Percentiles rank a stretch among this genome's conserved stretches.
Conservation (phyloP, 1,140 invertebrate genomes). For the Cydia pomonella region DNA sequence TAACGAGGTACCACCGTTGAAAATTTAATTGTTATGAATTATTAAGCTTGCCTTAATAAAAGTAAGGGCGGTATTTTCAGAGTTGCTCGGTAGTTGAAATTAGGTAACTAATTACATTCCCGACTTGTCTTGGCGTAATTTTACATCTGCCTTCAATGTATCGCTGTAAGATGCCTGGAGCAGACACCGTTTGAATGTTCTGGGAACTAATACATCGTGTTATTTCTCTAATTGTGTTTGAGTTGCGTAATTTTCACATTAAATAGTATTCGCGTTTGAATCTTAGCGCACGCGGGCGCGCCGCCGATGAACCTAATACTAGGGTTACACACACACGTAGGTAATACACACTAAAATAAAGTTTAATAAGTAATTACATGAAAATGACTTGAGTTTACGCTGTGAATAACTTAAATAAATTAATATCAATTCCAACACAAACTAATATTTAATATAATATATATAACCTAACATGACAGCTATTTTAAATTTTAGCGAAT, state of each 20-base stretch:
- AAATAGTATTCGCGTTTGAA: slow-evolving; percentile 6
- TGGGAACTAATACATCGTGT: slow-evolving; percentile 5
- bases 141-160: slow-evolving; percentile 8
- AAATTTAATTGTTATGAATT: slow-evolving; percentile 32
- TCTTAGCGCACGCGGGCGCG: not conserved
- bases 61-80: not conserved
- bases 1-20: slow-evolving; percentile 24
- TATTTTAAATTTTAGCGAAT: not conserved
- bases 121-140: not conserved
- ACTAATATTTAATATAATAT: not conserved
- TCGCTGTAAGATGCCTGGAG: not conserved
- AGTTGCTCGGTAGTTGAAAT: not conserved
- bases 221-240: slow-evolving; percentile 19
- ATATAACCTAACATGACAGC: not conserved
- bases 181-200: not conserved
- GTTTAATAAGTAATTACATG: not conserved
- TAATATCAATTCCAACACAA: not conserved
- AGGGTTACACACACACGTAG: not conserved
- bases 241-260: not conserved
- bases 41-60: not conserved
- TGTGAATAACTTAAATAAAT: not conserved
- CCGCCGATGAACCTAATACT: not conserved
- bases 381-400: not conserved
- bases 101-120: not conserved
- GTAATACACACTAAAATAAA: not conserved